Percentiles rank a stretch among this genome's conserved stretches.
phyloP scores from a whole-genome alignment of 1,140 invertebrate species.

The Caenorhabditis briggsae region DNA sequence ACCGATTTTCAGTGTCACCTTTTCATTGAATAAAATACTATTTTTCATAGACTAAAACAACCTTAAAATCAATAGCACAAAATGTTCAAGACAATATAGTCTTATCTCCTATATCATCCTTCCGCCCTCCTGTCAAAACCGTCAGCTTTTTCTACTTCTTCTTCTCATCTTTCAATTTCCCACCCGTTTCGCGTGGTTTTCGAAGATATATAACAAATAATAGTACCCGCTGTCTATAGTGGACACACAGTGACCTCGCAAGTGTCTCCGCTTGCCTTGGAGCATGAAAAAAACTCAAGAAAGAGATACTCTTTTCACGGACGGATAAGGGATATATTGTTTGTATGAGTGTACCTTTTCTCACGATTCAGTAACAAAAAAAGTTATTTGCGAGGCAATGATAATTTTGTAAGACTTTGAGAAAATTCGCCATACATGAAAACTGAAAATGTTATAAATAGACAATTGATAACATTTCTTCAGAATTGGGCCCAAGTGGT shows the following conservation, averaged over 20 bases:
- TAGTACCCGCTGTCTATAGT: no score
- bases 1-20: no score
- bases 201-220: conserved; percentile 32
- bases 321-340: not conserved
- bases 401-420: no score
- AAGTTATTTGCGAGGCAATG: not conserved
- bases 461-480: no score
- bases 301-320: conserved; percentile 4
- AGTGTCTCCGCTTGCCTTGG: not conserved
- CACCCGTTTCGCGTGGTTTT: not conserved
- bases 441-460: no score
- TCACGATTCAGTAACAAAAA: not conserved
- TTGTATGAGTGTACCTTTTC: not conserved
- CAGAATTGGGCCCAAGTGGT: no score
- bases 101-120: not conserved
- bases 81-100: not conserved
- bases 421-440: no score
- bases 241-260: not conserved
- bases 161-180: not conserved
- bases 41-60: not conserved
- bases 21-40: no score
- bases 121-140: conserved; percentile 17
- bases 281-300: not conserved
- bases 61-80: not conserved
- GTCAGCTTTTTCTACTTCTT: not conserved